Percentiles rank a stretch among this genome's conserved stretches.
These are phyloP conservation scores for Lynx canadensis DNA, from an alignment of 2,113 vertebrate genomes.

Conservation along the genomic window DNA sequence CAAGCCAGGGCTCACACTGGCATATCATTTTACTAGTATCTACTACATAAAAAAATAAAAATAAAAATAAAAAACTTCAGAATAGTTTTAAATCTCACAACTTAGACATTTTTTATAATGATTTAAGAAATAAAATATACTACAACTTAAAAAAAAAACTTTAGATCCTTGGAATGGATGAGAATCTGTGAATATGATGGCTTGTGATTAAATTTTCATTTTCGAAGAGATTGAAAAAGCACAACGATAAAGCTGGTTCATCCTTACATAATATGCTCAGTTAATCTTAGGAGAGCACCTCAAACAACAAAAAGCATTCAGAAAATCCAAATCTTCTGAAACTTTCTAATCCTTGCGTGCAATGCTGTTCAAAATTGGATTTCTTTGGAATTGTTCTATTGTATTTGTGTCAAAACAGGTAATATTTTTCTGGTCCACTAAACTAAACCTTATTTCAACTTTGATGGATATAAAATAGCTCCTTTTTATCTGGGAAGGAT, in stretches of 20 bases:
- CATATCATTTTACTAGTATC: not conserved
- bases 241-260: not conserved
- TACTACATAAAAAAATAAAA: not conserved
- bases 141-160: not conserved
- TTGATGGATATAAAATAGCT: slow-evolving; percentile 53
- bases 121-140: not conserved
- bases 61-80: not conserved
- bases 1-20: not conserved
- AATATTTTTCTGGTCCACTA: slow-evolving; percentile 64
- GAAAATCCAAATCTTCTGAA: slow-evolving; percentile 27
- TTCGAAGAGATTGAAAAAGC: slow-evolving; percentile 37
- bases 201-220: slow-evolving; percentile 36
- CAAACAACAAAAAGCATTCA: not conserved
- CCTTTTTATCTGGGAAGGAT: slow-evolving; percentile 46
- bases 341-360: slow-evolving; percentile 46
- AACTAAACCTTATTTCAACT: slow-evolving; percentile 60
- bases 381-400: slow-evolving; percentile 54
- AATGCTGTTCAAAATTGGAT: slow-evolving; percentile 60
- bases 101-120: not conserved
- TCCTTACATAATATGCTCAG: not conserved
- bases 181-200: not conserved
- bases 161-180: not conserved
- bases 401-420: slow-evolving; percentile 62
- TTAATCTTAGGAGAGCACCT: slow-evolving; percentile 19
- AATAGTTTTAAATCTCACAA: not conserved